Evolutionary conservation across 2,113 vertebrate genomes (phyloP).

Genomic region (Ctenodactylus gundi): DNA sequence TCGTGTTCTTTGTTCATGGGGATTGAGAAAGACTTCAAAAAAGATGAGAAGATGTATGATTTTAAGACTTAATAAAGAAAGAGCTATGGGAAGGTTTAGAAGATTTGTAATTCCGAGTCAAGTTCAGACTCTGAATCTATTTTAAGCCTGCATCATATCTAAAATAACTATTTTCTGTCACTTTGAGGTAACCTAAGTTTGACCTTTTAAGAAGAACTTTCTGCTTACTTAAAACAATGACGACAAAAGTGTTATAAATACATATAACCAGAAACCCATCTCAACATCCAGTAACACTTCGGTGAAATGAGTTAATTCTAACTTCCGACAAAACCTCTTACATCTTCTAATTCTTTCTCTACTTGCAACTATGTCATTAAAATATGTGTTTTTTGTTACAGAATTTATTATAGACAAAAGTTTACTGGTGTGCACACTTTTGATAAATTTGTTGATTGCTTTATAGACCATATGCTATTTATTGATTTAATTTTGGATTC

Average conservation of each 20-base stretch:
- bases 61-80: neutral
- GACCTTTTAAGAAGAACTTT: neutral
- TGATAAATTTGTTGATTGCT: neutral
- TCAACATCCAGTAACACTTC: neutral
- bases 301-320: neutral
- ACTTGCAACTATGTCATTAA: conserved; percentile 20
- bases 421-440: neutral
- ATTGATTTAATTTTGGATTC: conserved; percentile 4
- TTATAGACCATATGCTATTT: neutral
- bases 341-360: conserved; percentile 28
- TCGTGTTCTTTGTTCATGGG: neutral
- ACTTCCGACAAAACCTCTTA: too few relatives aligned
- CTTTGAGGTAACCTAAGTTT: neutral
- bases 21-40: neutral
- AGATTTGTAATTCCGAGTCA: neutral
- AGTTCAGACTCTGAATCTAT: neutral
- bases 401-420: neutral
- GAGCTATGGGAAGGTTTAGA: neutral
- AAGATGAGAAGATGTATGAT: neutral
- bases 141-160: neutral
- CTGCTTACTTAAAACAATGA: neutral
- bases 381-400: neutral
- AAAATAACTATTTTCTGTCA: neutral
- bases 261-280: neutral
- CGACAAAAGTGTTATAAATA: neutral